Evolutionary conservation across 2,888 invertebrate genomes (phyloP).

Genomic region (Agelastica alni): DNA sequence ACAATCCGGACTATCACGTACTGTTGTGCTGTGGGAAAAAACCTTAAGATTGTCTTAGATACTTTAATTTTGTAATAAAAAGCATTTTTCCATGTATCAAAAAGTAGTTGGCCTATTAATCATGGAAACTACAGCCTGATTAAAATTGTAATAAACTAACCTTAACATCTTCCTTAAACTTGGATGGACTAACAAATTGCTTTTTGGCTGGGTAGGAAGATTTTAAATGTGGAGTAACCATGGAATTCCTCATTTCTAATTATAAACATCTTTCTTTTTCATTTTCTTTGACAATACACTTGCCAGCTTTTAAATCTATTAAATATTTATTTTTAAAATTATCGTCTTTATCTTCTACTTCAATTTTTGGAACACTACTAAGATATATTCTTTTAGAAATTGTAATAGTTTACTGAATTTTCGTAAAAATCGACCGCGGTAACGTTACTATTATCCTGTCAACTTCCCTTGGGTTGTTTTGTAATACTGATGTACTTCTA

Average conservation of each 20-base stretch:
- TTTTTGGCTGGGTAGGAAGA: conserved; percentile 84
- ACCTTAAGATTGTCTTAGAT: no score
- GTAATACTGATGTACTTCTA: conserved; percentile 27
- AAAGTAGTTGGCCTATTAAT: no score
- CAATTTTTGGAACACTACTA: conserved; percentile 25
- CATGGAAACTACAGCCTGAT: no score
- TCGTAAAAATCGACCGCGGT: conserved; percentile 25
- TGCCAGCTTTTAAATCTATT: conserved; percentile 66
- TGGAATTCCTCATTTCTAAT: conserved; percentile 77
- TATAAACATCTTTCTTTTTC: conserved; percentile 64
- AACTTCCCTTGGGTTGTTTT: conserved; percentile 9
- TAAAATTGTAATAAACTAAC: no score
- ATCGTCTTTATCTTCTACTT: conserved; percentile 84
- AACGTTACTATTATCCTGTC: conserved; percentile 25
- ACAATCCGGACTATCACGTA: no score
- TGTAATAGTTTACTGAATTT: conserved; percentile 44
- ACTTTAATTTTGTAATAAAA: no score
- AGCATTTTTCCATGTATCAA: no score
- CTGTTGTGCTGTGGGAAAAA: no score
- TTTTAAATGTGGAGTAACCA: conserved; percentile 83
- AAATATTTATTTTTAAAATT: conserved; percentile 84
- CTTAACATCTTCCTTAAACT: conserved; percentile 69
- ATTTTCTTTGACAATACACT: conserved; percentile 51
- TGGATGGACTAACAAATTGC: conserved; percentile 63
- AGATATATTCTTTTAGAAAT: conserved; percentile 45